Conservation (phyloP, 2,888 invertebrate genomes). For the Tribolium freemani region DNA sequence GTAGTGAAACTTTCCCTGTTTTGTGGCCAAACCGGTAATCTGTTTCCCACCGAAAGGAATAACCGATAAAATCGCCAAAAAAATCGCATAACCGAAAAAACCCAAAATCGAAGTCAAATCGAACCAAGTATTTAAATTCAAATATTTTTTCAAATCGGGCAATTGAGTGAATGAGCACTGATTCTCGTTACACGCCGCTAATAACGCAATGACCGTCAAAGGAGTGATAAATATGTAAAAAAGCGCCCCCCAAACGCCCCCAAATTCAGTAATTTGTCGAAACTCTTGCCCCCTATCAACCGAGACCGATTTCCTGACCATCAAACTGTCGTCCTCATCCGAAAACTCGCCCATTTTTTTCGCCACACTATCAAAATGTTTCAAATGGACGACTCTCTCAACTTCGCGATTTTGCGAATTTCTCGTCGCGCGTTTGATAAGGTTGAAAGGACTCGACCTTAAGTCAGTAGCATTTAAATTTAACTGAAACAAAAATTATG, state of each 20-base stretch:
- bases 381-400: slow-evolving; percentile 61
- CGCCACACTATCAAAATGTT: slow-evolving; percentile 55
- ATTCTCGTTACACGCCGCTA: slow-evolving; percentile 47
- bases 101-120: slow-evolving; percentile 64
- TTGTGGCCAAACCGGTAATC: slow-evolving; percentile 66
- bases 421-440: slow-evolving; percentile 53
- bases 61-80: slow-evolving; percentile 70
- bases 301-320: slow-evolving; percentile 40
- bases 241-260: slow-evolving; percentile 70
- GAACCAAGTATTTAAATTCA: slow-evolving; percentile 61
- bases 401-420: slow-evolving; percentile 57
- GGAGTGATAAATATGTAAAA: slow-evolving; percentile 67
- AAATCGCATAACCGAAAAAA: slow-evolving; percentile 66
- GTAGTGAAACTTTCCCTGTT: slow-evolving; percentile 68
- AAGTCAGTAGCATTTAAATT: not conserved
- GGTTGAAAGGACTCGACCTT: not conserved
- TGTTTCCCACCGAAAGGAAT: slow-evolving; percentile 72
- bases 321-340: slow-evolving; percentile 62
- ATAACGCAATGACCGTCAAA: slow-evolving; percentile 63
- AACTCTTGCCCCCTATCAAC: slow-evolving; percentile 27
- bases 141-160: slow-evolving; percentile 61
- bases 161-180: slow-evolving; percentile 65
- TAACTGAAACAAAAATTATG: not conserved
- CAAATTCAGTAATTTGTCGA: slow-evolving; percentile 68
- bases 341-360: slow-evolving; percentile 65